Evolutionary conservation across 2,888 invertebrate genomes (phyloP), one percentile per base, ranked within the genome.

Genomic region (Yponomeuta sedellus): DNA sequence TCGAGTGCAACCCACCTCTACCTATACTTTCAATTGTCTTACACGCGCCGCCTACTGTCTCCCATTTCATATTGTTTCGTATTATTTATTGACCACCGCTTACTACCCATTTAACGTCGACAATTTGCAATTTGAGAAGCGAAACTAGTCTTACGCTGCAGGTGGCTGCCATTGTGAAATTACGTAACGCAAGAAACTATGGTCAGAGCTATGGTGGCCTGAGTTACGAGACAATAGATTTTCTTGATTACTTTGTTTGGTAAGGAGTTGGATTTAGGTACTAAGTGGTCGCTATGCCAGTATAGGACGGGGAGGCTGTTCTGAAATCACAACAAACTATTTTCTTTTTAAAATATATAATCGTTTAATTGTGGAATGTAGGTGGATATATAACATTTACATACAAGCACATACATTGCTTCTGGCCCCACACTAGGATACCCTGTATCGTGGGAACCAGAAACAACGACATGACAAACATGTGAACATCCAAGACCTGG

Each of bases 41-140:
- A 16, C 44, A 16, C 58, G 58, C 20, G 8, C 20, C 20, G 8
- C 20, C 20, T 58, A 58, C 58, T 58, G 58, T 58, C 58, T 58
- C 58, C 58, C 20, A 58, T 20, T 58, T 19, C 11, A 20, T 22
- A 58, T 58, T 58, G 58, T 58, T 58, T 19, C 58, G 10, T 19
- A 58, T 58, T 58, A 58, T 58, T 58, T 58, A 58, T 58, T n/a
- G 20, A 10, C 19, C 58, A 20, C 58, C 20, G 20, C 19, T 58
- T 58, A 58, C 58, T 22, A 22, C 20, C 20, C 20, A 58, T 25
- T 61, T 61, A 66, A 34, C 28, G 61, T 25, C 22, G 62, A 66
- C 66, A 66, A 66, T 61, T 66, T 61, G 61, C 39, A 20, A 44
- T 61, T 66, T 66, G 2, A 12, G 20, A 61, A 61, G 40, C 25